Evolutionary conservation across 2,888 invertebrate genomes (phyloP), one percentile per base, ranked within the genome.

Genomic region (Junonia oenone): DNA sequence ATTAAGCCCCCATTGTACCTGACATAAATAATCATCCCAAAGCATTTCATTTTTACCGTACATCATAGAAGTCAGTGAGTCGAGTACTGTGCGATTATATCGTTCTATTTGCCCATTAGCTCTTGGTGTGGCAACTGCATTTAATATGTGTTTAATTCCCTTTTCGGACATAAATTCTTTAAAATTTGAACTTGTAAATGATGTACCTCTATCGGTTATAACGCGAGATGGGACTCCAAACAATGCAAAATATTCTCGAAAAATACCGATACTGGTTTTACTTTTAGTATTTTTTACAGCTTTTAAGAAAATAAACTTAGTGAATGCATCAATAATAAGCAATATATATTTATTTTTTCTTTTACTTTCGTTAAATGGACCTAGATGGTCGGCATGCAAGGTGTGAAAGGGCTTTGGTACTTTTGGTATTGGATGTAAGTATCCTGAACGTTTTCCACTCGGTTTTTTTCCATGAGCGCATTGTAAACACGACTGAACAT

Each of bases 101-200:
- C 66, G 17, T 49, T 67, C 66, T 1, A 66, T 59, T 26, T 66
- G 63, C 2, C 63, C 65, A 47, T 67, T 67, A 0, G 66, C 67
- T 19, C 68, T 29, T 1, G 66, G 67, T 0, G 67, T 67, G 0
- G 64, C 66, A 1, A 66, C 66, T 6, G 65, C 57, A 38, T 64
- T 66, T 17, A 60, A n/a, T 6, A 68, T 48, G 38, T 63, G 64
- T 33, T 61, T 62, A 6, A 65, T 58, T 6, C 57, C 55, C 1
- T 11, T 33, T 9, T 27, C 17, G 1, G 45, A 6, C 11, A 51
- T 49, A 40, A 61, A 66, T 4, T 48, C 6, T 33, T 58, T 53
- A 38, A 68, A 66, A 14, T 17, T 14, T 22, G 48, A 40, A 35
- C 63, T 62, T 0, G 63, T 64, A 27, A 64, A 65, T 11, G 48